phyloP scores from a whole-genome alignment of 1,140 invertebrate species.

The Leptopilina clavipes region DNA sequence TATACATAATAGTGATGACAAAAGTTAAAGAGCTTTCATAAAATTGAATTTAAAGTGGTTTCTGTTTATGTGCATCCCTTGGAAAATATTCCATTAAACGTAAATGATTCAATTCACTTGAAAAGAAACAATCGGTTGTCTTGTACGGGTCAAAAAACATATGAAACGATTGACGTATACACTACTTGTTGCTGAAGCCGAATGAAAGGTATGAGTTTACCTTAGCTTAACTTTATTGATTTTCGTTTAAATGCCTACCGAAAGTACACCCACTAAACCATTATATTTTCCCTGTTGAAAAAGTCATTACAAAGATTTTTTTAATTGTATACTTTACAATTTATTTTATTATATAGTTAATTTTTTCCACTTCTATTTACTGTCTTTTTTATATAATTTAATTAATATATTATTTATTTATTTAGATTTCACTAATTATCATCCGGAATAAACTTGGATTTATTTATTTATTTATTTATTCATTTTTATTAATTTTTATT shows the following conservation, averaged over 20 bases:
- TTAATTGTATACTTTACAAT: too few relatives aligned
- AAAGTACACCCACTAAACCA: background rate
- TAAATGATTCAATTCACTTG: conserved; percentile 26
- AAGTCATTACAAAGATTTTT: background rate
- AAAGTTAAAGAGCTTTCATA: background rate
- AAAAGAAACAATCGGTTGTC: conserved; percentile 10
- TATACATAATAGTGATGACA: background rate
- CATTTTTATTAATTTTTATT: too few relatives aligned
- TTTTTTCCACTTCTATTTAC: too few relatives aligned
- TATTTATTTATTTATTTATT: too few relatives aligned
- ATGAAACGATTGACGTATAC: conserved; percentile 17
- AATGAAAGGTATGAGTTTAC: conserved; percentile 30
- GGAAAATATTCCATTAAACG: conserved; percentile 28
- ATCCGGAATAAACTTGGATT: too few relatives aligned
- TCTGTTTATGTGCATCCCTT: conserved; percentile 8
- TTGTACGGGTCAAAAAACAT: conserved; percentile 2
- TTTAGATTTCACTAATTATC: too few relatives aligned
- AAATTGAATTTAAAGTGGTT: conserved; percentile 11
- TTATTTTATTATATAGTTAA: too few relatives aligned
- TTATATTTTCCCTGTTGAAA: background rate
- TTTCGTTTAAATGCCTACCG: conserved; percentile 19
- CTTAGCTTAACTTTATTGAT: conserved; percentile 29
- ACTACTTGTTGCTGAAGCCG: conserved; percentile 21
- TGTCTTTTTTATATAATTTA: too few relatives aligned
- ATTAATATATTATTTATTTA: too few relatives aligned